Conservation (phyloP, 2,888 invertebrate genomes). For the Zaprionus obscuricornis region DNA sequence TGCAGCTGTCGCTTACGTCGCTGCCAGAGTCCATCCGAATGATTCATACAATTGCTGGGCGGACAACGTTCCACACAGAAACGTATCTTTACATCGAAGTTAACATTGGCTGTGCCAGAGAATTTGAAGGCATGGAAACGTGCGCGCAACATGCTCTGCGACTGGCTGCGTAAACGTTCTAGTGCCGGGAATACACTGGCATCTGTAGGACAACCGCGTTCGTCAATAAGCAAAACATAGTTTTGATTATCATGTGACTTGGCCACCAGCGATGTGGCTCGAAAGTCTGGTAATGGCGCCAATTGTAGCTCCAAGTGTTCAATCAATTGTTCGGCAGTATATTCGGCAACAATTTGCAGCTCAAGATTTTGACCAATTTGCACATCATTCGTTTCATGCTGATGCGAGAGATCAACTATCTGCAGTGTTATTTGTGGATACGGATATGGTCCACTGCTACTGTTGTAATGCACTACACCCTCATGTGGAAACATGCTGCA, state of each 20-base stretch:
- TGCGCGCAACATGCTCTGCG: constrained; percentile 84
- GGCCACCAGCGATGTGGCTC: constrained; percentile 91
- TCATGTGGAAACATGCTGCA: constrained; percentile 82
- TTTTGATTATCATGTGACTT: constrained; percentile 91
- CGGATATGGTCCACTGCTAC: constrained; percentile 45
- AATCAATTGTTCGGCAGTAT: constrained; percentile 58
- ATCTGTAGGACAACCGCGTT: constrained; percentile 92
- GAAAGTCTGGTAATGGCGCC: constrained; percentile 87
- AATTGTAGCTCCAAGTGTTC: constrained; percentile 67
- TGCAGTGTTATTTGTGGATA: constrained; percentile 84
- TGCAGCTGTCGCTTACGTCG: constrained; percentile 50
- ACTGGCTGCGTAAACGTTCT: constrained; percentile 80
- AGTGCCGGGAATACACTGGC: constrained; percentile 84
- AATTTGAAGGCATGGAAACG: constrained; percentile 94
- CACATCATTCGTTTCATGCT: constrained; percentile 86
- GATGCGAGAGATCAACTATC: constrained; percentile 85
- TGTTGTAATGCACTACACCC: constrained; percentile 82
- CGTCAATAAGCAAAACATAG: constrained; percentile 88
- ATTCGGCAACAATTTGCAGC: constrained; percentile 86
- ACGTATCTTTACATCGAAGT: constrained; percentile 92
- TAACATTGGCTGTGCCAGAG: constrained; percentile 91
- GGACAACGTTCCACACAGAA: constrained; percentile 89
- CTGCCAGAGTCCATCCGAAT: constrained; percentile 32
- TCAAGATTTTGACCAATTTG: constrained; percentile 88
- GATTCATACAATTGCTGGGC: constrained; percentile 85